Conservation (phyloP, 2,113 vertebrate species). For the Pandion haliaetus region DNA sequence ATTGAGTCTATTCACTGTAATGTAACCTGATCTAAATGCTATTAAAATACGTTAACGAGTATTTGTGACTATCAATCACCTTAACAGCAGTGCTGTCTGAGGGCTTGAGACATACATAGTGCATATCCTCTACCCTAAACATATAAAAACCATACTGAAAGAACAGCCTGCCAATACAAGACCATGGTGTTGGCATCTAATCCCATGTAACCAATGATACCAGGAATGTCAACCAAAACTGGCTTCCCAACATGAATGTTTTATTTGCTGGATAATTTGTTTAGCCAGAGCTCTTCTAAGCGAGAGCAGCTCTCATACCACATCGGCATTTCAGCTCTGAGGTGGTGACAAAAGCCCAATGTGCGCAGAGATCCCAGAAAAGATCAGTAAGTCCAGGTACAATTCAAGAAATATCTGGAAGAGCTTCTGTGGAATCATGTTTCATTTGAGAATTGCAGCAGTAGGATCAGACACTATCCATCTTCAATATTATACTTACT, state of each 20-base stretch:
- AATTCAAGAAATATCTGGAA: not conserved
- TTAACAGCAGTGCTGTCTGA: not conserved
- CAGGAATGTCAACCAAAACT: not conserved
- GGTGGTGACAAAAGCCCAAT: not conserved
- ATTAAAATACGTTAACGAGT: not conserved
- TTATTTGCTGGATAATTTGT: not conserved
- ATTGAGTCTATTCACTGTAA: not conserved
- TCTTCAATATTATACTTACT: not conserved
- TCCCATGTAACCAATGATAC: not conserved
- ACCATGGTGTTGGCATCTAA: not conserved
- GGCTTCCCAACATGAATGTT: not conserved
- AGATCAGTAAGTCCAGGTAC: not conserved
- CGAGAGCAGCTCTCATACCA: not conserved
- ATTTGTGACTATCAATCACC: not conserved
- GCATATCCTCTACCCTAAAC: not conserved
- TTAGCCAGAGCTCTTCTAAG: not conserved
- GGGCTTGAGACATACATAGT: not conserved
- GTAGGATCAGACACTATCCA: not conserved
- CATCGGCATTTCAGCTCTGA: not conserved
- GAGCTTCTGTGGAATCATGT: not conserved
- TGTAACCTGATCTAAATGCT: not conserved
- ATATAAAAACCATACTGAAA: not conserved
- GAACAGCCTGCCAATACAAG: not conserved
- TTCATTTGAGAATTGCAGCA: not conserved
- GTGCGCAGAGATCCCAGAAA: not conserved